Conservation (phyloP, 1,140 invertebrate species). For the Temnothorax curvispinosus region DNA sequence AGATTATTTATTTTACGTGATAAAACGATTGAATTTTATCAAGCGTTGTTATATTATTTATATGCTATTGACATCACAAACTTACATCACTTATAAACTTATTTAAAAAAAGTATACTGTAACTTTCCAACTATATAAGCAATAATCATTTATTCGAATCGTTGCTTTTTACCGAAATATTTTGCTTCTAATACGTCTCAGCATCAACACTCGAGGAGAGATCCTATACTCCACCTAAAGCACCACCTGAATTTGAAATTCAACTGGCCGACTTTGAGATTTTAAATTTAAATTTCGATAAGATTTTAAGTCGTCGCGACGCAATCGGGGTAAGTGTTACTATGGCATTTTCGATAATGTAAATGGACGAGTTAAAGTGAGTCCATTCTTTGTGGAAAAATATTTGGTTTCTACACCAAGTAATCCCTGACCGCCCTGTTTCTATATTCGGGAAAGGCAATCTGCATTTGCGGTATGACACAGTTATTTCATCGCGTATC, state of each 20-base stretch:
- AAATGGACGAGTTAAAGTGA: slow-evolving; percentile 14
- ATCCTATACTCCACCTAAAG: slow-evolving; percentile 34
- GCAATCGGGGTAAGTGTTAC: slow-evolving; percentile 40
- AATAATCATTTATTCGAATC: slow-evolving; percentile 12
- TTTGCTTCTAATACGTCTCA: slow-evolving; percentile 21
- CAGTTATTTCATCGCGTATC: slow-evolving; percentile 35
- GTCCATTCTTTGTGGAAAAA: slow-evolving; percentile 9
- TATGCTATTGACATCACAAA: neutral
- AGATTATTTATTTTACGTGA: neutral
- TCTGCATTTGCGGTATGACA: slow-evolving; percentile 13
- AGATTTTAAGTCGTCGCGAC: slow-evolving; percentile 34
- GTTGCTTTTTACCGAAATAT: slow-evolving; percentile 5
- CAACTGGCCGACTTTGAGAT: slow-evolving; percentile 45
- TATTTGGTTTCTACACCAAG: slow-evolving; percentile 26
- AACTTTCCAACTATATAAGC: too few relatives aligned
- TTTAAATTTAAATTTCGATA: slow-evolving; percentile 51
- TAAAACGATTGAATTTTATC: neutral
- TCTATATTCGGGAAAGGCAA: slow-evolving; percentile 21
- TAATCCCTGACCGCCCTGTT: neutral
- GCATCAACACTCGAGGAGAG: slow-evolving; percentile 15
- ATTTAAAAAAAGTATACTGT: neutral
- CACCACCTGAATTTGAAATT: slow-evolving; percentile 34
- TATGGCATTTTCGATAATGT: slow-evolving; percentile 41
- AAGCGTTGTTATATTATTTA: neutral
- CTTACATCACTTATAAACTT: neutral